These are phyloP conservation scores for Paradisaea rubra DNA, from an alignment of 2,113 vertebrate genomes.

Conservation along the genomic window DNA sequence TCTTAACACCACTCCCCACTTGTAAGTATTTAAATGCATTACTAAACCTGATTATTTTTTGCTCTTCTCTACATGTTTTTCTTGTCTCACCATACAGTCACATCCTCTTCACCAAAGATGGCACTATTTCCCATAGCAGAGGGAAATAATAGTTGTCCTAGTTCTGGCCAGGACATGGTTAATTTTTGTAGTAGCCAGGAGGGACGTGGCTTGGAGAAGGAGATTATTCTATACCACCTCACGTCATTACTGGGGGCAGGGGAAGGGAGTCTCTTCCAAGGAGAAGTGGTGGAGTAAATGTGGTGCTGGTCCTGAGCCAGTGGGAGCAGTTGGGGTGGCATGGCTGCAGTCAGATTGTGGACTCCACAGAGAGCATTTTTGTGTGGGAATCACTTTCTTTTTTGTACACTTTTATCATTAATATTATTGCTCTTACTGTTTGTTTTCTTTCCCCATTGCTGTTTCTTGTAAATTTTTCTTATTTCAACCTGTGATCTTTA, in stretches of 20 bases:
- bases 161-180: background rate
- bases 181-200: background rate
- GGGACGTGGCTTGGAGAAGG: background rate
- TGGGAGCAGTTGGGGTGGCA: background rate
- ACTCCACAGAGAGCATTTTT: background rate
- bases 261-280: background rate
- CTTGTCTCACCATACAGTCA: background rate
- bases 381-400: background rate
- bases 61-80: background rate
- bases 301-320: background rate
- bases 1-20: background rate
- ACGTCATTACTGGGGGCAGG: background rate
- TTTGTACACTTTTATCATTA: background rate
- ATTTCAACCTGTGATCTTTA: background rate
- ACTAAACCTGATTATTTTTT: background rate
- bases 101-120: background rate
- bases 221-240: background rate
- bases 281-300: background rate
- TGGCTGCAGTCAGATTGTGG: background rate
- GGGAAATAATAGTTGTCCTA: background rate
- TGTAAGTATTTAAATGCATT: background rate
- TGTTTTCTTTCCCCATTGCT: background rate
- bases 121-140: background rate
- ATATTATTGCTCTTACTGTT: background rate
- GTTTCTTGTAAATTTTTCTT: background rate